Base-by-base conservation (phyloP, 2,113 vertebrate species). In the Puma concolor region DNA sequence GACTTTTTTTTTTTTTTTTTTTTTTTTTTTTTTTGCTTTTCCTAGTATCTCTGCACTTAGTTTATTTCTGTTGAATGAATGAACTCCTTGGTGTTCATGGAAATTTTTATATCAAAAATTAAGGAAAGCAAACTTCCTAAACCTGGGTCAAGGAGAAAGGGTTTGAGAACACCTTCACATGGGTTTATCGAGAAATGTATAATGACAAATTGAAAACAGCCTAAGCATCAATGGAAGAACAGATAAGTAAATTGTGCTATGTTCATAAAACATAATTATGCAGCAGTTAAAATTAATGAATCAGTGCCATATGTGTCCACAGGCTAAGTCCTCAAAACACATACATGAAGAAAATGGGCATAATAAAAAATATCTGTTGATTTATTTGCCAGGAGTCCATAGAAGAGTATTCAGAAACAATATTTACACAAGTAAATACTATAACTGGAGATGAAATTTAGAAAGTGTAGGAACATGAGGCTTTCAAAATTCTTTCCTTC, bases 251-350 rank as follows among this genome's bases (percentile, higher is more conserved):
- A 67, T 16, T 66, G 23, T 66, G 27, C 44, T 72, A 15, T 82
- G 57, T 88, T 95, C 90, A 94, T 91, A 97, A 95, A 97, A 80
- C 31, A n/a, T 50, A 91, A 93, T 41, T 83, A 57, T 81, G 36
- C 33, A 50, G 69, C 33, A 74, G 80, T 97, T 96, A 95, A 97
- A 97, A 96, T 86, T 93, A 95, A 95, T 84, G 76, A 96, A 94
- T 97, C 85, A 79, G 44, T 89, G 31, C 77, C 92, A 83, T 50
- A 83, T 83, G 54, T 91, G 64, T 71, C 31, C 17, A 83, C 25
- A 66, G 79, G 54, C 29, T 95, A 90, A 74, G 27, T 69, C 77
- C 36, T 88, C 52, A 87, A 80, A 97, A 80, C 27, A 86, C 52
- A 86, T 80, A 76, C 44, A 83, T 94, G 89, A 92, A 77, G 31